phyloP scores from a whole-genome alignment of 2,113 vertebrate species.

The Crotophaga sulcirostris region DNA sequence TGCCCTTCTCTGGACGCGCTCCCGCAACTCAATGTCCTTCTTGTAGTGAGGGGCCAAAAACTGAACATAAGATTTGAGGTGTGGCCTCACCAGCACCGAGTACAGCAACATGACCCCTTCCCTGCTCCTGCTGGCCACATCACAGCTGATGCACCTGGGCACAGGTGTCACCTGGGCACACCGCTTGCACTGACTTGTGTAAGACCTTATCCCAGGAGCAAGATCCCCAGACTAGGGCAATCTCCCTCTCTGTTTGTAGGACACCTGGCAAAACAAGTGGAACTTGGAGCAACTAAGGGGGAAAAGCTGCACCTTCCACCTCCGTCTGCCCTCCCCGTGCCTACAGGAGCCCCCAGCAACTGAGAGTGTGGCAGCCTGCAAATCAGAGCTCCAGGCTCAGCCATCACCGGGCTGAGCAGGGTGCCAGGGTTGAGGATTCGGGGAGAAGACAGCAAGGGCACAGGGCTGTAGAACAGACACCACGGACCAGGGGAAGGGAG shows the following conservation, averaged over 20 bases:
- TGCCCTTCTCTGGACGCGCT: fast-evolving
- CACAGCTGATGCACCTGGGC: background rate
- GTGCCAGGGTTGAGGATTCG: background rate
- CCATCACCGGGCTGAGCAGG: too few species aligned
- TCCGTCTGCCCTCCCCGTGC: background rate
- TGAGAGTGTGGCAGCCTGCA: background rate
- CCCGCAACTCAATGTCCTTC: background rate
- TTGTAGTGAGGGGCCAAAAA: fast-evolving
- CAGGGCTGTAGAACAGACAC: too few species aligned
- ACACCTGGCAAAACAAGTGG: background rate
- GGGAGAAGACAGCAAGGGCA: background rate
- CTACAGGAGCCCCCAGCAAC: background rate
- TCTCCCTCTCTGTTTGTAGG: background rate
- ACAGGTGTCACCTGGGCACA: background rate
- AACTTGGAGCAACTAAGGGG: background rate
- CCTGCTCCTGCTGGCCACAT: background rate
- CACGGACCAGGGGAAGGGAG: too few species aligned
- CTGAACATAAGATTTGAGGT: background rate
- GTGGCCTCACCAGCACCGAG: background rate
- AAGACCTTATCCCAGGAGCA: background rate
- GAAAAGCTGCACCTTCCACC: background rate
- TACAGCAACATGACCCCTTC: too few species aligned
- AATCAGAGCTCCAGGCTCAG: too few species aligned
- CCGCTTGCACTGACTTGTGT: background rate
- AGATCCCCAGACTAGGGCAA: background rate